Evolutionary conservation across 2,113 vertebrate species (phyloP), one percentile per base, ranked within the genome.

Genomic region (Chaetops frenatus): DNA sequence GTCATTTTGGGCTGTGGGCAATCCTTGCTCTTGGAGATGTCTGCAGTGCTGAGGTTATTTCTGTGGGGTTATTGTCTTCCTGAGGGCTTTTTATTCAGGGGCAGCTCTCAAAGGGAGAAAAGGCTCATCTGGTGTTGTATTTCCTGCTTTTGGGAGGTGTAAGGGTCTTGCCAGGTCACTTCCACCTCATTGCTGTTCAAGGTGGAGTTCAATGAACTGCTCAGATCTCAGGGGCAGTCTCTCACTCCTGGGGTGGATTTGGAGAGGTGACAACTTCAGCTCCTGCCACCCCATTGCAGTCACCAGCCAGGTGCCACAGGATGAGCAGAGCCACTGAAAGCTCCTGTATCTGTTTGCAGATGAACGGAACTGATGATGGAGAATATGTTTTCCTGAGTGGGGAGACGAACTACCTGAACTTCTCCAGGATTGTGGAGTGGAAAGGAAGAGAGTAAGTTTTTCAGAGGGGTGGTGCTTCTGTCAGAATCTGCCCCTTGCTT

Each of bases 341-440:
- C 23, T 86, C 15, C 12, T 44, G 10, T 78, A 0, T 95, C 60
- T 96, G 12, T 96, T 94, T 97, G 87, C 96, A 99, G 99, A 99
- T 93, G 97, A 99, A 99, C 17, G 98, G 97, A 40, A 98, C 98
- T 3, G 98, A 98, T 80, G 99, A 99, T 33, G 99, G 99, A 31
- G 98, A 99, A 13, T 99, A 99, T 50, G 96, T 99, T 53, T 98
- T 99, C 88, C 97, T 98, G 62, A 99, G 98, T 7, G 99, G 99
- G 61, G 97, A 98, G 62, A 96, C 97, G 2, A 97, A 85, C 97
- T 99, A 99, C 92, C 96, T 97, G 70, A 98, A 99, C 97, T 99
- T 99, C 97, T 97, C 98, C 53, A 98, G 98, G 95, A 98, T 99
- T 78, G 97, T 98, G 90, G 97, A 98, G 38, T 99, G 99, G 99